Evolutionary conservation across 2,888 invertebrate genomes (phyloP).

Genomic region (Hirtodrosophila histrioides): DNA sequence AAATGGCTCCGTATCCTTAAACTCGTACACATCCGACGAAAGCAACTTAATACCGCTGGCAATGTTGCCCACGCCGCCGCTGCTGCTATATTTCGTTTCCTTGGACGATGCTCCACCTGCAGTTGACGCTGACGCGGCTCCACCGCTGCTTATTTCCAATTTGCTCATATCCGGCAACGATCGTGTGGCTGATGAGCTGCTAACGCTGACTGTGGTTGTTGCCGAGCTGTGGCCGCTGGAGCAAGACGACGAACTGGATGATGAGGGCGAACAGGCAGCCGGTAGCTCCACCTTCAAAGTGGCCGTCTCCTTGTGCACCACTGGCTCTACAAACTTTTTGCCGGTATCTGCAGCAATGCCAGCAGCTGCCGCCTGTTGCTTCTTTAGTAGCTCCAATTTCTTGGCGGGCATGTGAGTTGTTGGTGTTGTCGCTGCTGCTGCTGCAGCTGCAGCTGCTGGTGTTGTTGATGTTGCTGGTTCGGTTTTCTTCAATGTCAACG

Average conservation of each 20-base stretch:
- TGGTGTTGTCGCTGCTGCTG: neutral
- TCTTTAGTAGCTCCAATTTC: slow-evolving; percentile 33
- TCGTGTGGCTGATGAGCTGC: slow-evolving; percentile 72
- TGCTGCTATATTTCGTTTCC: slow-evolving; percentile 39
- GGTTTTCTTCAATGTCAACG: slow-evolving; percentile 51
- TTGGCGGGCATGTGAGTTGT: slow-evolving; percentile 20
- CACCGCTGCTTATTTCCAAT: slow-evolving; percentile 77
- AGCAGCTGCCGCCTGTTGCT: slow-evolving; percentile 33
- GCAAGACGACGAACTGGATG: slow-evolving; percentile 77
- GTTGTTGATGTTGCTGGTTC: slow-evolving; percentile 10
- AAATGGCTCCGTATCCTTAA: slow-evolving; percentile 95
- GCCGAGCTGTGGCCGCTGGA: slow-evolving; percentile 65
- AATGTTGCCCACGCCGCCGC: slow-evolving; percentile 23
- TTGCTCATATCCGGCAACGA: slow-evolving; percentile 82
- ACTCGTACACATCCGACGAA: slow-evolving; percentile 90
- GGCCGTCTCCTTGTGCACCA: slow-evolving; percentile 65
- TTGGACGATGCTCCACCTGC: slow-evolving; percentile 1
- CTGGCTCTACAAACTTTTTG: slow-evolving; percentile 71
- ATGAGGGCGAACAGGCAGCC: slow-evolving; percentile 72
- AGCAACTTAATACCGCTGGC: slow-evolving; percentile 47
- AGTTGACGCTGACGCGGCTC: slow-evolving; percentile 18
- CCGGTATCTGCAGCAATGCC: slow-evolving; percentile 21
- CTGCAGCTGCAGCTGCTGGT: slow-evolving; percentile 10
- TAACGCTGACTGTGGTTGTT: slow-evolving; percentile 35
- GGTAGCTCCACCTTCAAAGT: slow-evolving; percentile 74